Percentiles rank a stretch among this genome's conserved stretches.
phyloP scores from a whole-genome alignment of 2,113 vertebrate species.

The Cyphomyrus plagiostoma region DNA sequence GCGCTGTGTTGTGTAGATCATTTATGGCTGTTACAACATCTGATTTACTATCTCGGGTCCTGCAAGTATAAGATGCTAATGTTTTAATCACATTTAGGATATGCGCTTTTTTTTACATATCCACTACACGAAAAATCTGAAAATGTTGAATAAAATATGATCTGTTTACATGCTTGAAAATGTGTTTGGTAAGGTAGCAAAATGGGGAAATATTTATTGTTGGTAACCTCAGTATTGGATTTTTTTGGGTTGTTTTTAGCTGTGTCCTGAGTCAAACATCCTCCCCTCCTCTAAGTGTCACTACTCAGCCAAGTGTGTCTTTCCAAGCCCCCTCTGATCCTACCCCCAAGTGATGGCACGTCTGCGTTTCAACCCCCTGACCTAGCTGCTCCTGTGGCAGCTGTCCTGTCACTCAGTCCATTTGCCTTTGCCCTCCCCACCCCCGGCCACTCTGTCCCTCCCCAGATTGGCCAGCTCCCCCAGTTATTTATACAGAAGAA shows the following conservation, averaged over 20 bases:
- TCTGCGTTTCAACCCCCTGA: slow-evolving; percentile 34
- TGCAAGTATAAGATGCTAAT: not conserved
- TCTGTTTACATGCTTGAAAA: not conserved
- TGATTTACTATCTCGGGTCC: not conserved
- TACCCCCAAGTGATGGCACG: not conserved
- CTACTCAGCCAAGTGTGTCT: not conserved
- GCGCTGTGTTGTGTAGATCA: not conserved
- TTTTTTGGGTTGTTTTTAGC: not conserved
- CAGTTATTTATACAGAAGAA: slow-evolving; percentile 69
- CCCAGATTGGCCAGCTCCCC: not conserved
- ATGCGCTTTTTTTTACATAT: not conserved
- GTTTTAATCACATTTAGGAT: not conserved
- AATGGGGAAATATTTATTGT: not conserved
- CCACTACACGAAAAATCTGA: not conserved
- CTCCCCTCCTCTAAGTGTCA: not conserved
- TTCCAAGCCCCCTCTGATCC: not conserved
- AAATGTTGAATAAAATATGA: not conserved
- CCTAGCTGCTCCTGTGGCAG: slow-evolving; percentile 42
- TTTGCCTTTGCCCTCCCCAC: slow-evolving; percentile 22
- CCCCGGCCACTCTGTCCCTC: slow-evolving; percentile 37
- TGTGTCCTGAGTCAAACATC: not conserved
- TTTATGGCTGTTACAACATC: slow-evolving; percentile 3
- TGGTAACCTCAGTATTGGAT: not conserved
- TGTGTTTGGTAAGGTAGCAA: not conserved
- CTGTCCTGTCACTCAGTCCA: slow-evolving; percentile 64